Evolutionary conservation across 2,797 vertebrate genomes (phyloP), one percentile per base, ranked within the genome.

Genomic region (Hydrolagus colliei): DNA sequence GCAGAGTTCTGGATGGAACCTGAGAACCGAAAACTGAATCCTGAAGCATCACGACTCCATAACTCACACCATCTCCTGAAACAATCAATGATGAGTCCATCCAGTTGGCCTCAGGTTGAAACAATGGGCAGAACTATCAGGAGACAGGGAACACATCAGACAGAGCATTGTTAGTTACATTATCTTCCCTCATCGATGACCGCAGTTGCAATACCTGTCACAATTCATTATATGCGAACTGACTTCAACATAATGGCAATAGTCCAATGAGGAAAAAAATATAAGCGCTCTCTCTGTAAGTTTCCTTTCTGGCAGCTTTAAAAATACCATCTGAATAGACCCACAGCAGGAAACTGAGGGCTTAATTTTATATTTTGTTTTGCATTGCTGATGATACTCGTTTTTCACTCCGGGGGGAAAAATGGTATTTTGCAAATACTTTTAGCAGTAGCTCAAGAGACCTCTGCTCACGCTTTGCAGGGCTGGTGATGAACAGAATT

Each of bases 311-410:
- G 79, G 68, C 79, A 84, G 79, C n/a, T 84, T 20, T 41, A 84
- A 68, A 41, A 67, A 84, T 84, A 41, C 16, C 9, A 1, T 84
- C 32, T 35, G 71, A 84, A 84, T 71, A 71, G 67, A 84, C 71
- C 65, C 79, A 35, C 32, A 52, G 79, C 79, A 84, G 79, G 65
- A 84, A 84, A 84, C 71, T 7, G 79, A 68, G 79, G 79, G 32
- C 67, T 18, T 67, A 84, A 84, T 84, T 71, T 84, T 84, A 84
- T 84, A 71, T 68, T 84, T 84, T 84, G 18, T 82, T 84, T 84
- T 67, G 41, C 41, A 52, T 52, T 52, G 41, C 41, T 52, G 41
- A 52, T 52, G 41, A 52, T 67, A 84, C 79, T 84, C 79, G 71
- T 71, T 84, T 84, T 71, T 71, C 65, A 84, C 71, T 71, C 79